phyloP scores from a whole-genome alignment of 2,113 vertebrate genomes.

The Fukomys damarensis region DNA sequence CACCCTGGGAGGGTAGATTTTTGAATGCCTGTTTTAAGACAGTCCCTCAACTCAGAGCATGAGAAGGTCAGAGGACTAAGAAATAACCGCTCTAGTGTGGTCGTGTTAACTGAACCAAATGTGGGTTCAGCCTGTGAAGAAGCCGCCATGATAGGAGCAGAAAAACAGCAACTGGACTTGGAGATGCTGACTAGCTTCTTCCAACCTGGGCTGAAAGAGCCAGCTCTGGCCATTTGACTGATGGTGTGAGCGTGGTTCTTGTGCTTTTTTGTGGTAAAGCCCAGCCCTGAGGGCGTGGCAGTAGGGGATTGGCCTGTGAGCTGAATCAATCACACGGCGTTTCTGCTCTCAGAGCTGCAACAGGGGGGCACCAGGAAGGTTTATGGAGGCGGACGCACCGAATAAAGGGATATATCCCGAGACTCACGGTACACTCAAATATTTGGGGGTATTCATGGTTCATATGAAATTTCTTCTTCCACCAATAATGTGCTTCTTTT shows the following conservation, averaged over 20 bases:
- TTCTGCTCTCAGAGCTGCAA: not conserved
- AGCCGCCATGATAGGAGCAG: not conserved
- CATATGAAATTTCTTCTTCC: not conserved
- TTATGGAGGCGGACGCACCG: not conserved
- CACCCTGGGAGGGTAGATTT: not conserved
- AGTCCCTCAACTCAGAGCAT: not conserved
- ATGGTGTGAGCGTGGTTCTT: no score
- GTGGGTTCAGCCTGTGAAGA: not conserved
- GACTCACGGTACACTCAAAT: not conserved
- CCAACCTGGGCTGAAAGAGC: not conserved
- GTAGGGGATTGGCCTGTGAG: not conserved
- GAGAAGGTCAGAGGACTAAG: not conserved
- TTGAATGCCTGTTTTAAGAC: not conserved
- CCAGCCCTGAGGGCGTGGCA: not conserved
- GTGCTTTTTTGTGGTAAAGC: not conserved
- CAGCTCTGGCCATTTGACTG: not conserved
- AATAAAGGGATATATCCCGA: not conserved
- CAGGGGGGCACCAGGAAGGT: not conserved
- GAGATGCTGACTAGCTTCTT: not conserved
- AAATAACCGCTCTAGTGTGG: not conserved
- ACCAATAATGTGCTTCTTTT: not conserved
- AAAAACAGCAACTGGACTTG: not conserved
- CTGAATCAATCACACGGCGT: not conserved
- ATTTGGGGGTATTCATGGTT: not conserved
- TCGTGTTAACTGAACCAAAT: not conserved